Percentiles rank a stretch among this genome's conserved stretches.
phyloP scores from a whole-genome alignment of 2,797 vertebrate genomes.

The Orestias chungarensis region DNA sequence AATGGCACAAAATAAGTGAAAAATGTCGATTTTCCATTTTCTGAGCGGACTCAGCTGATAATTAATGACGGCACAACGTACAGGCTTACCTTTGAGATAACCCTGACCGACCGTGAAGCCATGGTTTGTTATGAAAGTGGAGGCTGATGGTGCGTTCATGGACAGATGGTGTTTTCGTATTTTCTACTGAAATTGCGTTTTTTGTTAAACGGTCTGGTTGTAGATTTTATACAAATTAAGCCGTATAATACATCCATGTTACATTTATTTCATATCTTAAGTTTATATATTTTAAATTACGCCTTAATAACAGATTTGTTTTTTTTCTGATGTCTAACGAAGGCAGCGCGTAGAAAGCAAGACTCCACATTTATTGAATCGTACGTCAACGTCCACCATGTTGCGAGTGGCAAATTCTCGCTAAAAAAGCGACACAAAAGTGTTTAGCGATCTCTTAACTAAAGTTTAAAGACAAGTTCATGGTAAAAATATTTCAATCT shows the following conservation, averaged over 20 bases:
- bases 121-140: constrained; percentile 59
- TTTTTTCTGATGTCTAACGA: rapidly evolving
- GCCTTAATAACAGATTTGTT: not conserved
- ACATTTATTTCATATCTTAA: not conserved
- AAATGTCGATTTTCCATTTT: not conserved
- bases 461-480: not conserved
- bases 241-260: not conserved
- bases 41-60: rapidly evolving
- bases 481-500: no score
- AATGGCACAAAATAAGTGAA: rapidly evolving
- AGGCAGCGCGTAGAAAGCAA: constrained; percentile 31
- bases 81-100: constrained; percentile 74
- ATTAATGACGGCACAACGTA: rapidly evolving
- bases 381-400: not conserved
- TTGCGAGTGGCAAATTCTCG: not conserved
- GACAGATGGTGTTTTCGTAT: not conserved
- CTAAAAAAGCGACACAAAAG: not conserved
- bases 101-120: constrained; percentile 63
- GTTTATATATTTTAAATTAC: not conserved
- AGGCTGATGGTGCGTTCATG: constrained; percentile 33
- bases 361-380: not conserved
- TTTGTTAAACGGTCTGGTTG: not conserved
- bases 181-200: not conserved
- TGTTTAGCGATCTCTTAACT: not conserved
- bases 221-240: not conserved